Conservation (phyloP, 1,140 invertebrate species). For the Drosophila micromelanica region DNA sequence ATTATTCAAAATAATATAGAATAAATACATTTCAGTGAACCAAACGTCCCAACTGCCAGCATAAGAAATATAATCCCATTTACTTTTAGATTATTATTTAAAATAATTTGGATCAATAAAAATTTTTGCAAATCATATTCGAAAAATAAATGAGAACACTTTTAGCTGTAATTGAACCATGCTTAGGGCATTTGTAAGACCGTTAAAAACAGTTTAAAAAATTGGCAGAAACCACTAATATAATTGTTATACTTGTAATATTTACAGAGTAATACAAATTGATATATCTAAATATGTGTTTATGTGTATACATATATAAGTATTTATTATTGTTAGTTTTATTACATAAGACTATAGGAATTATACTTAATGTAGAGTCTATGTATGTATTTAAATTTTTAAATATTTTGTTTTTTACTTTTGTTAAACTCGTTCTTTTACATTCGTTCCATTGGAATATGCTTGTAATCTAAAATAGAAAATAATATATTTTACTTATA, state of each 20-base stretch:
- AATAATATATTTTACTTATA: not conserved
- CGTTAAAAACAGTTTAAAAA: too few species aligned
- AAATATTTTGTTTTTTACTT: not conserved
- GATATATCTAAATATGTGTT: constrained; percentile 21
- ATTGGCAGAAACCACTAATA: too few species aligned
- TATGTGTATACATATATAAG: constrained; percentile 23
- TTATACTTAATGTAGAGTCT: constrained; percentile 52
- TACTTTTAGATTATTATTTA: not conserved
- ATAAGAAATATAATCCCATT: not conserved
- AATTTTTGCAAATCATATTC: not conserved
- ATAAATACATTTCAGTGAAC: not conserved
- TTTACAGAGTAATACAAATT: constrained; percentile 1
- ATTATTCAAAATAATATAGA: not conserved
- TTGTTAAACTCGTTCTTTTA: constrained; percentile 51
- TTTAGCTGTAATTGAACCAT: too few species aligned
- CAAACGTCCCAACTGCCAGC: not conserved
- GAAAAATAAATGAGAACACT: not conserved
- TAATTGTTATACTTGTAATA: not conserved
- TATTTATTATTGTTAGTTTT: constrained; percentile 46
- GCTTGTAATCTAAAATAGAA: constrained; percentile 37
- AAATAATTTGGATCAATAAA: not conserved
- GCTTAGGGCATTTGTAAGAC: too few species aligned
- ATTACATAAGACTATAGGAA: constrained; percentile 72
- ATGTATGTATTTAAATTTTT: constrained; percentile 27
- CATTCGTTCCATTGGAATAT: constrained; percentile 59